Conservation (phyloP, 2,888 invertebrate species). For the Hyposoter didymator region DNA sequence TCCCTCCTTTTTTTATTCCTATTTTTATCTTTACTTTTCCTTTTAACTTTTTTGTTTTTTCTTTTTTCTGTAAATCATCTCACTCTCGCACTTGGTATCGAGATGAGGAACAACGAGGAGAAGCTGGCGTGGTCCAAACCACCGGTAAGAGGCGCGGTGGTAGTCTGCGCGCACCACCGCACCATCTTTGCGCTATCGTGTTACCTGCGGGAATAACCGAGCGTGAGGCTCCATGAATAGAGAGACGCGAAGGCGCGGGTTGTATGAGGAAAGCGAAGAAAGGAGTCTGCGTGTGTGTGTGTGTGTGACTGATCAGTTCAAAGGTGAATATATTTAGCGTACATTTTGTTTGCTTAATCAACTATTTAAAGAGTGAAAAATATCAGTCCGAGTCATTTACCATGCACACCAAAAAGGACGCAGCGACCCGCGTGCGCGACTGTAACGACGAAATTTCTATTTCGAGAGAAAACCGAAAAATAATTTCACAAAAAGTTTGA, state of each 20-base stretch:
- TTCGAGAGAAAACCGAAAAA: too few species aligned
- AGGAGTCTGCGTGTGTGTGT: constrained; percentile 19
- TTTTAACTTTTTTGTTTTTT: constrained; percentile 34
- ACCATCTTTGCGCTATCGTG: constrained; percentile 66
- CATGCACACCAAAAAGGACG: too few species aligned
- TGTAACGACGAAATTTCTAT: too few species aligned
- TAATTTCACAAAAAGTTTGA: background rate
- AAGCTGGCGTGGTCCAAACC: constrained; percentile 56
- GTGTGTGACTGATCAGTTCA: background rate
- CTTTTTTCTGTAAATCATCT: constrained; percentile 47
- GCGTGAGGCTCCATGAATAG: constrained; percentile 61
- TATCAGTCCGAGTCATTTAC: too few species aligned
- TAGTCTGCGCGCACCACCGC: constrained; percentile 63
- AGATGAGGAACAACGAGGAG: constrained; percentile 56
- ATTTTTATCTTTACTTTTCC: constrained; percentile 14
- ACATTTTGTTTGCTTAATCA: background rate
- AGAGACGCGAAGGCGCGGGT: constrained; percentile 28
- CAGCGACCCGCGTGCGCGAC: too few species aligned
- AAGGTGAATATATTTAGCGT: background rate
- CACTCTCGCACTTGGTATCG: constrained; percentile 55
- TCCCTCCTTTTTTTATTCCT: constrained; percentile 15
- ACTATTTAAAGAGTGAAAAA: too few species aligned
- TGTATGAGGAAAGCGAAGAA: constrained; percentile 50
- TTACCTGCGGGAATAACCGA: constrained; percentile 63
- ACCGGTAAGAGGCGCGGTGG: constrained; percentile 52